Base-by-base conservation (phyloP, 2,797 vertebrate genomes). In the Odontamblyopus rebecca region DNA sequence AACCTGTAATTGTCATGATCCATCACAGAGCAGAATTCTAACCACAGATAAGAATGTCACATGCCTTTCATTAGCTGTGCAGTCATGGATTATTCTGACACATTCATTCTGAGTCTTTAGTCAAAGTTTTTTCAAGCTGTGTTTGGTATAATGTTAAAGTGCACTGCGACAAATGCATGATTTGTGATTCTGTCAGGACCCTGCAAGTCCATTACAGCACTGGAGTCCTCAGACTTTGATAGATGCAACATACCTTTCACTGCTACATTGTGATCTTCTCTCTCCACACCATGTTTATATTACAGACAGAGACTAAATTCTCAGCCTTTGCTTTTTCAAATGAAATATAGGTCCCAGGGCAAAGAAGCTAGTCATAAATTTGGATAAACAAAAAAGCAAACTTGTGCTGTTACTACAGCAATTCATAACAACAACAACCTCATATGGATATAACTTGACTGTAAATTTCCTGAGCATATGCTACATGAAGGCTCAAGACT, bases 391-490 rank as follows among this genome's bases (percentile, higher is more conserved):
- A 67, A 78, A 85, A 91, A 86, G 86, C 64, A 81, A 77, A 77
- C 63, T 75, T 61, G n/a, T 72, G 68, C 61, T 6, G 23, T 85
- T 85, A 70, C 79, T 80, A 54, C 74, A 70, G 48, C 68, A 66
- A 69, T 66, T 32, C 75, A 71, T 73, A 81, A 84, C 76, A 83
- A 84, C 77, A 83, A 88, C 81, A 82, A 82, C 78, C 84, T 87
- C 44, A 73, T 73, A 53, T 79, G 84, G 79, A 79, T 73, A 78
- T 74, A 68, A 70, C 68, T 78, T 57, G 76, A 81, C 70, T 16
- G 78, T 90, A 89, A 81, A 91, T 85, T 82, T 88, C 65, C 82
- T 86, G 73, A 88, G 72, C 85, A 85, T 84, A 85, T 91, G 88
- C 81, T 81, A 79, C 71, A 74, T 75, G 83, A 83, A 81, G 68